Percentiles rank a stretch among this genome's conserved stretches.
Evolutionary conservation across 2,113 vertebrate species (phyloP).

Genomic region (Crotophaga sulcirostris): DNA sequence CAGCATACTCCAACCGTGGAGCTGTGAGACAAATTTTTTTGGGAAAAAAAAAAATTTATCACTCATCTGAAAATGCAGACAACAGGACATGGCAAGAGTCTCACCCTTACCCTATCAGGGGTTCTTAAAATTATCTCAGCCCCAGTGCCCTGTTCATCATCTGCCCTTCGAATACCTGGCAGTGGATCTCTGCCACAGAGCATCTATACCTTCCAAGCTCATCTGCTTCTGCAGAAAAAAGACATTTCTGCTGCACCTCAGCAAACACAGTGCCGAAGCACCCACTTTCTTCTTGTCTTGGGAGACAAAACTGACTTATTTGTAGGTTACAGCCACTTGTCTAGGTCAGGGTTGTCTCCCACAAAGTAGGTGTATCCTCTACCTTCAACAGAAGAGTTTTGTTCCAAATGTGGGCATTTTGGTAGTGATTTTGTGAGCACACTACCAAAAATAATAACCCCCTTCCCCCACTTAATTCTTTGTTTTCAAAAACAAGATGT

Average conservation of each 20-base stretch:
- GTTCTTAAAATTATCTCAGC: not conserved
- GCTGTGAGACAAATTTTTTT: not conserved
- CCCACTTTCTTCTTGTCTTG: not conserved
- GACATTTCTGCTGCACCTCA: not conserved
- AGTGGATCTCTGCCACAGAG: not conserved
- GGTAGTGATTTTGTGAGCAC: not conserved
- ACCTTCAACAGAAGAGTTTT: not conserved
- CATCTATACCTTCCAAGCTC: not conserved
- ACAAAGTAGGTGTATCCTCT: not conserved
- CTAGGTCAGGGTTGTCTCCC: not conserved
- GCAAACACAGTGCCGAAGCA: not conserved
- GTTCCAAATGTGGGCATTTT: not conserved
- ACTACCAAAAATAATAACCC: not conserved
- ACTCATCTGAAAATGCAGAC: not conserved
- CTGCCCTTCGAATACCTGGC: not conserved
- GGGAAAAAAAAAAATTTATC: not conserved
- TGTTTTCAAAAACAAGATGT: not conserved
- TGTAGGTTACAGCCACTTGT: not conserved
- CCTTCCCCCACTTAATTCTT: not conserved
- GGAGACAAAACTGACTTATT: not conserved
- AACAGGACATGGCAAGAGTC: not conserved
- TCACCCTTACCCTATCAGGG: not conserved
- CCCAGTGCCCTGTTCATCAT: not conserved
- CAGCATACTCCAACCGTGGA: not conserved
- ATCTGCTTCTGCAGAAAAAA: not conserved